Evolutionary conservation across 2,113 vertebrate species (phyloP).

Genomic region (Marmota flaviventris): DNA sequence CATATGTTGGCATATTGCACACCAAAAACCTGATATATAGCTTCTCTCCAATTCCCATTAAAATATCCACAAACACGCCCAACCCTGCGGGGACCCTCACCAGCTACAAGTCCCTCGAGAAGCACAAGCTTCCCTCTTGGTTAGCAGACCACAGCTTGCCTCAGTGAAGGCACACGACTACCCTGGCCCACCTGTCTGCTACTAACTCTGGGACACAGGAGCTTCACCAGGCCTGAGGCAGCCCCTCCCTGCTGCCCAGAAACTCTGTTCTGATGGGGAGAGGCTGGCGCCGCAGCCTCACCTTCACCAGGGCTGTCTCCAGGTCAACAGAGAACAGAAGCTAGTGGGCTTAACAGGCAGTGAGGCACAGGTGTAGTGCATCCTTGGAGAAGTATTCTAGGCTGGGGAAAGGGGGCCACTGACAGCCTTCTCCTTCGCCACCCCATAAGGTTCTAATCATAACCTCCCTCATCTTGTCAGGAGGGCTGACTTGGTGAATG

Average conservation of each 20-base stretch:
- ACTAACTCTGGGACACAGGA: neutral
- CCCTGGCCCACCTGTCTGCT: neutral
- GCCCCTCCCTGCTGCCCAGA: neutral
- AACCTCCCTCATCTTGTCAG: neutral
- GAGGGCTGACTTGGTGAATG: too few relatives aligned
- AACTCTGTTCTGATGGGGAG: neutral
- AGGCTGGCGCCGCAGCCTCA: neutral
- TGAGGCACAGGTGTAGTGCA: too few relatives aligned
- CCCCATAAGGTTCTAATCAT: neutral
- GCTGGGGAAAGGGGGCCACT: too few relatives aligned
- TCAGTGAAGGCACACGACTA: neutral
- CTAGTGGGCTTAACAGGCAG: too few relatives aligned
- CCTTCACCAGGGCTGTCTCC: neutral
- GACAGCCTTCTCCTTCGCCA: neutral
- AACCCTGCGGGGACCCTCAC: neutral
- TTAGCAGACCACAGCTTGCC: neutral
- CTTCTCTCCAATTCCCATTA: neutral
- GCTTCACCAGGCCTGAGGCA: neutral
- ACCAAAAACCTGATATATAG: neutral
- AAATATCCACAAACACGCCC: neutral
- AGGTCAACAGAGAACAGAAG: fast-evolving
- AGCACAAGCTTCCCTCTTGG: fast-evolving
- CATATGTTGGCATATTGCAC: neutral
- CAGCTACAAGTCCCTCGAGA: too few relatives aligned
- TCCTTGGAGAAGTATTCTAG: neutral